Conservation (phyloP, 2,113 vertebrate genomes). For the Labrus mixtus region DNA sequence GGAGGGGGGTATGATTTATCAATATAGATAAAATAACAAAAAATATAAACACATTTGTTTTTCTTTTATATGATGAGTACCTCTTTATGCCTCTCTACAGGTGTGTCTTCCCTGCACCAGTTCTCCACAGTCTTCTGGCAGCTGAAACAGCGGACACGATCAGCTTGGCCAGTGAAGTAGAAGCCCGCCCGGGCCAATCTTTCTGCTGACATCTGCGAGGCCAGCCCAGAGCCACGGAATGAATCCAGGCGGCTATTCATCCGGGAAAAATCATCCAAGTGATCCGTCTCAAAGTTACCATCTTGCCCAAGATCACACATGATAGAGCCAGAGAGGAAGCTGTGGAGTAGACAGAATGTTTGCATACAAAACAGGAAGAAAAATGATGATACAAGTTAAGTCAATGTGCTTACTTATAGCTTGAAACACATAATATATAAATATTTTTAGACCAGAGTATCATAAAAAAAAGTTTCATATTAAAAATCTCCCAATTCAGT, state of each 20-base stretch:
- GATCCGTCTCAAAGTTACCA: conserved; percentile 73
- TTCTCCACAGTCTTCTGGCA: conserved; percentile 86
- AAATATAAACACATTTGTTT: neutral
- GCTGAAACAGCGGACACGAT: conserved; percentile 92
- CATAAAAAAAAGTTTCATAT: neutral
- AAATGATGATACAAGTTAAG: neutral
- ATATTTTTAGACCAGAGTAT: no score
- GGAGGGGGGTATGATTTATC: neutral
- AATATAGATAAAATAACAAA: neutral
- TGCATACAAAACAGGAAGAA: conserved; percentile 36
- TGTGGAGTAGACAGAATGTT: neutral
- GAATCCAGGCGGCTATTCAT: conserved; percentile 84
- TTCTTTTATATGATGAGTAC: conserved; percentile 33
- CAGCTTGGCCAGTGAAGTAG: conserved; percentile 89
- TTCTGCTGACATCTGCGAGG: conserved; percentile 80
- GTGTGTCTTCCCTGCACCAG: conserved; percentile 88
- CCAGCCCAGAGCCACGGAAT: conserved; percentile 84
- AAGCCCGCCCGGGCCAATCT: conserved; percentile 91
- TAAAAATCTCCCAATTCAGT: neutral
- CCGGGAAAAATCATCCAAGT: conserved; percentile 69
- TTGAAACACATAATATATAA: no score
- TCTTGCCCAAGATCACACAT: conserved; percentile 77
- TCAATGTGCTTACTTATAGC: neutral
- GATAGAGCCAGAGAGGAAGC: neutral
- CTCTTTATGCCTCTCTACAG: conserved; percentile 86